phyloP scores from a whole-genome alignment of 2,113 vertebrate species.

The Hydropotes inermis region DNA sequence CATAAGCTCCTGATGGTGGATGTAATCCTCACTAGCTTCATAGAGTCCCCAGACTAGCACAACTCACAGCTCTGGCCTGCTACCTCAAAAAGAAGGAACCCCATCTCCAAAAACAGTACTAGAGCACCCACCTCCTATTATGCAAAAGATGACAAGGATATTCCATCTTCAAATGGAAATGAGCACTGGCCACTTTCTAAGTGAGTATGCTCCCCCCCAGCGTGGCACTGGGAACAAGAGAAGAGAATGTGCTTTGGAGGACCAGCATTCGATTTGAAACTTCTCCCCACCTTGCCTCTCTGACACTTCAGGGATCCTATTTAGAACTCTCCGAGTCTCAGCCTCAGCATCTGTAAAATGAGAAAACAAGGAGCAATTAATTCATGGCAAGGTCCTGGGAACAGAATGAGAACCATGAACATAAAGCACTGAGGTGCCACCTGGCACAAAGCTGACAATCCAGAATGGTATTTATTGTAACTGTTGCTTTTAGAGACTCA shows the following conservation, averaged over 20 bases:
- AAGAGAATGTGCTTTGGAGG: not conserved
- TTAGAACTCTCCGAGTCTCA: not conserved
- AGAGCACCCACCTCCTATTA: not conserved
- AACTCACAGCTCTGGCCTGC: not conserved
- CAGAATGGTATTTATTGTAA: not conserved
- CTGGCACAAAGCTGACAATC: not conserved
- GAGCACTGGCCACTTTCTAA: not conserved
- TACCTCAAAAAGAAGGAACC: not conserved
- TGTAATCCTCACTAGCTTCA: not conserved
- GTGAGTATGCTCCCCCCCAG: fast-evolving
- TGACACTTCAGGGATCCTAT: not conserved
- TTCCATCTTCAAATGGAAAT: not conserved
- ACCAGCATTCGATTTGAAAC: not conserved
- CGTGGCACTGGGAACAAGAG: not conserved
- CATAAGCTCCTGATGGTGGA: not conserved
- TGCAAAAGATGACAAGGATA: not conserved
- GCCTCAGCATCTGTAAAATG: not conserved
- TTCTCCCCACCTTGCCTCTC: not conserved
- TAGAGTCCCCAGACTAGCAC: not conserved
- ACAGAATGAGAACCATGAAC: not conserved
- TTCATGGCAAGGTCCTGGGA: not conserved
- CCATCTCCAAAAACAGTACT: not conserved
- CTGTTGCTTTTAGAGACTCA: not conserved
- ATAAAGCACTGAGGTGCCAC: not conserved
- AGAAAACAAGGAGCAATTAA: not conserved